Percentiles rank a stretch among this genome's conserved stretches.
phyloP scores from a whole-genome alignment of 2,888 invertebrate species.

The Molanna angustata region DNA sequence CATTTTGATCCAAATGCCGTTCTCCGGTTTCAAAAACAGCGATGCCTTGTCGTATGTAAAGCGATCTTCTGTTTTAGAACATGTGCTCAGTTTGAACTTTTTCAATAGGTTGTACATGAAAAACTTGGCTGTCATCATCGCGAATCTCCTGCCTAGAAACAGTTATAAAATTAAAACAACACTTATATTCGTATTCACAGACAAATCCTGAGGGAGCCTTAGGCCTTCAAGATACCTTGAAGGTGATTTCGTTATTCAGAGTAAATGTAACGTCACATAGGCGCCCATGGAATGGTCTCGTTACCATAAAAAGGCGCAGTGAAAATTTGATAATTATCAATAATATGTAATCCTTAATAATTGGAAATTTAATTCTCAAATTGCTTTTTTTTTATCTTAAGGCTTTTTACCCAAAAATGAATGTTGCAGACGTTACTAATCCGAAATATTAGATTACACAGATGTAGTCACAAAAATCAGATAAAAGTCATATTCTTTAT shows the following conservation, averaged over 20 bases:
- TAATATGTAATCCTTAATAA: not conserved
- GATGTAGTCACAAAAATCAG: no score
- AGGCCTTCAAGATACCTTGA: no score
- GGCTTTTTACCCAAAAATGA: no score
- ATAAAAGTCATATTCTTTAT: no score
- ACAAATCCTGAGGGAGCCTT: no score
- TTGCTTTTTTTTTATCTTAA: no score
- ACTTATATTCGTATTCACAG: no score
- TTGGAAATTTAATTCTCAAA: not conserved
- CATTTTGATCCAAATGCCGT: conserved; percentile 46
- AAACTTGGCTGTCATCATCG: conserved; percentile 51
- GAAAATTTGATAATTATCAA: not conserved
- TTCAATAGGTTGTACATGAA: conserved; percentile 48
- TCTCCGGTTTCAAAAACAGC: conserved; percentile 44
- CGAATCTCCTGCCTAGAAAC: conserved; percentile 51
- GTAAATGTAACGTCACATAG: no score
- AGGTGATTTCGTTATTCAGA: no score
- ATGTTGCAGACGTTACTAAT: no score
- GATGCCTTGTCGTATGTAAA: conserved; percentile 42
- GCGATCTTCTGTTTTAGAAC: conserved; percentile 46
- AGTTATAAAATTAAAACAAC: conserved; percentile 11
- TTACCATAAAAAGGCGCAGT: not conserved
- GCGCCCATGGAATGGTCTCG: no score
- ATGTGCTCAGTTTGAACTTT: conserved; percentile 45
- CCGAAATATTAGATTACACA: no score